Evolutionary conservation across 30 jellyfish, hydroid and myxozoan genomes (phyloP), one percentile per base, ranked within the genome.

Genomic region (Nemopilema nomurai): DNA sequence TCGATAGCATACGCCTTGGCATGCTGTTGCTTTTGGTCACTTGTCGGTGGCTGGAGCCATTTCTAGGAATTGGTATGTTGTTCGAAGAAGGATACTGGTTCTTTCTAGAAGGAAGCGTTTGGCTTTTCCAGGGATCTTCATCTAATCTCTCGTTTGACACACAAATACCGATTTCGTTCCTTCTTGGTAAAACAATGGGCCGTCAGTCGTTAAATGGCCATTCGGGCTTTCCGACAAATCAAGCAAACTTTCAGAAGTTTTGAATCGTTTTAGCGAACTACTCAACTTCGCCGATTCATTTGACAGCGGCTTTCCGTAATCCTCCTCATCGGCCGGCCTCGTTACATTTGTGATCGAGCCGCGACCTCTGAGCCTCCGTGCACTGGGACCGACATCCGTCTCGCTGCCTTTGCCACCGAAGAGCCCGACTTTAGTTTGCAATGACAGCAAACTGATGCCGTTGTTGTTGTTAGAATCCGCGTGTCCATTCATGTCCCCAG

Each of bases 391-490:
- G 18, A 67, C 79, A 50, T 72, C 90, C 4, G 69, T 41, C 64
- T 69, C 87, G 41, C 89, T 76, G 4, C 90, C 97, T 67, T 79
- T 90, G 25, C 93, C 92, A 26, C 94, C 91, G 62, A 90, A 90
- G 4, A 90, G 76, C 64, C 97, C 97, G 1, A 90, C 89, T 49
- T 76, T 90, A 8, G 87, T 57, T 24, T 71, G 64, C 69, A 82
- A 76, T 16, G 90, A 90, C 19, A 74, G 91, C 0, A 80, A 66
- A 26, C 87, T 80, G 23, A n/a, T 33, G 20, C 26, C 27, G 23
- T 74, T 57, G 73, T 87, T n/a, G n/a, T n/a, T 86, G 24, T 83
- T 63, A 23, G 79, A 16, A 30, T 79, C 80, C 20, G 70, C 69
- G n/a, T 17, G 28, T 0, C 41, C 51, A 19, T 67, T 49, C 27